These are phyloP conservation scores for Helicoverpa zea DNA, from an alignment of 1,140 invertebrate genomes.

Conservation along the genomic window DNA sequence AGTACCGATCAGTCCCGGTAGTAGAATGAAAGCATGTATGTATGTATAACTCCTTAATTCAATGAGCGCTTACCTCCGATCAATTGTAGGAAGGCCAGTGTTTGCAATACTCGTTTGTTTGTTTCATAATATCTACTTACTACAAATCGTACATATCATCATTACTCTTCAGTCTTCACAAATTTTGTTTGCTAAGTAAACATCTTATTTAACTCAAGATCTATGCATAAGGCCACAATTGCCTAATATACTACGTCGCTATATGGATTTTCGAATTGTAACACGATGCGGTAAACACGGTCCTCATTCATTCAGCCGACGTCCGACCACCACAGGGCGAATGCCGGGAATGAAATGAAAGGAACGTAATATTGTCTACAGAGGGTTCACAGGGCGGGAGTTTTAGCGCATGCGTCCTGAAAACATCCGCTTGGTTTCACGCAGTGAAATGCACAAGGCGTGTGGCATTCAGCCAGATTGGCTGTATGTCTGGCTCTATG, in stretches of 20 bases:
- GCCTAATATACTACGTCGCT: neutral
- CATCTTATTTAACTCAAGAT: neutral
- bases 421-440: constrained; percentile 1
- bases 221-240: neutral
- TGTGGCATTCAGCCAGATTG: too few species aligned
- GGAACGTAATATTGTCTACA: neutral
- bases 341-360: constrained; percentile 28
- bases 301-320: neutral
- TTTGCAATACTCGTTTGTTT: neutral
- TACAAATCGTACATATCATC: neutral
- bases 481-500: too few species aligned
- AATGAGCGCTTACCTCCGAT: constrained; percentile 20
- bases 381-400: neutral
- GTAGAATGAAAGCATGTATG: neutral
- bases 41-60: constrained; percentile 6
- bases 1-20: too few species aligned
- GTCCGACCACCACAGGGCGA: neutral
- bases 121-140: neutral
- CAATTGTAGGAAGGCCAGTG: neutral
- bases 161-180: neutral
- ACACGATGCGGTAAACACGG: neutral
- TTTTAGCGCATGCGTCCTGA: neutral
- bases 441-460: too few species aligned
- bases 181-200: constrained; percentile 4
- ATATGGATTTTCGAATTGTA: neutral